These are phyloP conservation scores for Phoenoteleia sp. DNA, from an alignment of 2,888 invertebrate species.

Conservation along the genomic window DNA sequence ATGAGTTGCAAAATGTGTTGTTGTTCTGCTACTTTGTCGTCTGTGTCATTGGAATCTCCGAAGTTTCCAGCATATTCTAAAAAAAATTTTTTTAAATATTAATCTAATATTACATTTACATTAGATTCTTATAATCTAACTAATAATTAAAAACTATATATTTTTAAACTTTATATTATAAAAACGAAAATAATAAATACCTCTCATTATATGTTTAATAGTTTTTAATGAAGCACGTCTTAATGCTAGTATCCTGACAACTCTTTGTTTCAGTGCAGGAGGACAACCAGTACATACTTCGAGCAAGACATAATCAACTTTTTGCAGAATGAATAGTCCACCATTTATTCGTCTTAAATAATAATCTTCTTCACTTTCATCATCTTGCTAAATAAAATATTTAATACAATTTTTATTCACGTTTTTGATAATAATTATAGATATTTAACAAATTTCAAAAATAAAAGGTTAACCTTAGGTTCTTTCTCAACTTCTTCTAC, in stretches of 20 bases:
- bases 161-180: too few species aligned
- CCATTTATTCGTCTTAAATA: constrained; percentile 96
- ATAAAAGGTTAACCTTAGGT: constrained; percentile 88
- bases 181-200: constrained; percentile 85
- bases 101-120: too few species aligned
- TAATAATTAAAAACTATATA: too few species aligned
- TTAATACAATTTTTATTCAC: constrained; percentile 71
- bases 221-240: constrained; percentile 97
- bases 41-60: constrained; percentile 95
- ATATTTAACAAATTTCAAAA: too few species aligned
- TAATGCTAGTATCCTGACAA: constrained; percentile 95
- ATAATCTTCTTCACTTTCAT: constrained; percentile 93
- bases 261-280: constrained; percentile 93
- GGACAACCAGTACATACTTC: constrained; percentile 93
- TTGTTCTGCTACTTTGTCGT: constrained; percentile 96
- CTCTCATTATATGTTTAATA: constrained; percentile 97
- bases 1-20: constrained; percentile 97
- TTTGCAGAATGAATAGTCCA: constrained; percentile 98
- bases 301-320: constrained; percentile 96
- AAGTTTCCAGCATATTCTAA: constrained; percentile 98
- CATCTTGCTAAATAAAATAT: constrained; percentile 88
- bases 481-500: constrained; percentile 92
- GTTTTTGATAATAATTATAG: too few species aligned
- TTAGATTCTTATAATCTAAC: too few species aligned
- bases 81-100: too few species aligned